Base-by-base conservation (phyloP, 2,797 vertebrate species). In the Alosa sapidissima region DNA sequence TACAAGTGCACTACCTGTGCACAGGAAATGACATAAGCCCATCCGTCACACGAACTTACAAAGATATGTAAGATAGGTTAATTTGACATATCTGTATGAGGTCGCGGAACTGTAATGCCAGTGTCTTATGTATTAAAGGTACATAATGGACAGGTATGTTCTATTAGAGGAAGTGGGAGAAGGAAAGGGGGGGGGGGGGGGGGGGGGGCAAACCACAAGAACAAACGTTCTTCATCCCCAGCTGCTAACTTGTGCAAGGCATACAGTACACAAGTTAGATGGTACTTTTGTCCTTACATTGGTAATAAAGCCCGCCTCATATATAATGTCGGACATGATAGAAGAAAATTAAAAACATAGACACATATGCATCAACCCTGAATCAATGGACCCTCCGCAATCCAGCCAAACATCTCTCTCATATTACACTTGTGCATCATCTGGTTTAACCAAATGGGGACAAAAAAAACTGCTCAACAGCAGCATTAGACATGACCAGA, bases 261-360 rank as follows among this genome's bases (percentile, higher is more conserved):
- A n/a, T 85, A 86, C 84, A 87, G 83, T 89, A 88, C 88, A 89
- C 85, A 87, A 87, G 81, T 87, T 82, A 88, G 54, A 87, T 86
- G 82, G 82, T 87, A 84, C 84, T 83, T 87, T 87, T 81, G 45
- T 81, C 82, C 49, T 86, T 86, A 41, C 82, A 85, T 86, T 85
- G 88, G 85, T 87, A 89, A 81, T 89, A 88, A 88, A 88, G 88
- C 90, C 91, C 89, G 87, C 86, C 90, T 84, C 83, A 75, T 45
- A 78, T 47, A 47, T 78, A 78, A 75, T 75, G 36, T 75, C 16
- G 36, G 72, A 47, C 14, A 19, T 45, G 41, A 45, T 16, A 5
- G 6, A 10, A 60, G 52, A 58, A 51, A 82, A 83, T 86, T 65
- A 85, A 84, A 81, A 82, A 81, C 68, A 28, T 72, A 72, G 82